Evolutionary conservation across 2,888 invertebrate species (phyloP), one percentile per base, ranked within the genome.

Genomic region (Trissolcus japonicus): DNA sequence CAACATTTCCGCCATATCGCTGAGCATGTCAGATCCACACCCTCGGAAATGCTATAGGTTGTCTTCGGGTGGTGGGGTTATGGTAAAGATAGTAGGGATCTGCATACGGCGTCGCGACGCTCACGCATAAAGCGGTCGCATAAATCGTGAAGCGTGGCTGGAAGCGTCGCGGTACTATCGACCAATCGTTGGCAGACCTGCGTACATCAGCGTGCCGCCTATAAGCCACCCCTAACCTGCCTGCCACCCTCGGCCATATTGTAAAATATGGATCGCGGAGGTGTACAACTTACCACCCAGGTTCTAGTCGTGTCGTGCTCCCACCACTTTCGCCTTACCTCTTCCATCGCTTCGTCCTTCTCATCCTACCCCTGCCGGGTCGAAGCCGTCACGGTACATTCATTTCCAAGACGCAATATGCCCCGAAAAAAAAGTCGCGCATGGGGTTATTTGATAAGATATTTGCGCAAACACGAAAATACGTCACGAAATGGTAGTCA

Each of bases 231-330:
- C 84, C 82, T 86, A 83, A 84, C 83, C 81, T 77, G 71, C 77
- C 80, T 79, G 80, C 84, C 82, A 81, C 83, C 83, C 80, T 78
- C 79, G 85, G 87, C 87, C 87, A 88, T 88, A 87, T 88, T 88
- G 87, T 88, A 88, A 88, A 88, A 88, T 88, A 88, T 88, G 88
- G 88, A 88, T 88, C 87, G 87, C 82, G 80, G 84, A 86, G 87
- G 87, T 86, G 87, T 84, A 83, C 82, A 85, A 83, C 84, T 83
- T 83, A 80, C 83, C 81, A 82, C 84, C 81, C 81, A 76, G 78
- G 71, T 79, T 77, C 69, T 79, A 25, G 11, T 75, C 69, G 50
- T 55, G 59, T 61, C 76, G 50, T 40, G 14, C 56, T 29, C 69
- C 69, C 76, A 65, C 77, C 75, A 69, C 59, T 75, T 46, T 60